Evolutionary conservation across 2,113 vertebrate genomes (phyloP).

Genomic region (Herpailurus yagouaroundi): DNA sequence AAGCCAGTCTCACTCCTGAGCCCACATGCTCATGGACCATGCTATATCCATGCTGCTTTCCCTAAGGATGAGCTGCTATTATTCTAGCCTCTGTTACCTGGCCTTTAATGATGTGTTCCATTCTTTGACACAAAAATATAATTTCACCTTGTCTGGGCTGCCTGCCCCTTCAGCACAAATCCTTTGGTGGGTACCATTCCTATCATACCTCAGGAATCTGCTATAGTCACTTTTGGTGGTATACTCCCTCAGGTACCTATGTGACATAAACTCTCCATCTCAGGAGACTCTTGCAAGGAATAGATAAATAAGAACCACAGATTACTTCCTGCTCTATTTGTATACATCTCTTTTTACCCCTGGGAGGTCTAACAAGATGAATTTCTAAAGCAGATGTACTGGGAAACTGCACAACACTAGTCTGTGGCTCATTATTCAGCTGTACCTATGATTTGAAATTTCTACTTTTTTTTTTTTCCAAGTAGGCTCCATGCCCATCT

Average conservation of each 20-base stretch:
- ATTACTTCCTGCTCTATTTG: neutral
- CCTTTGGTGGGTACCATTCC: neutral
- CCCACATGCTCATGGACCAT: neutral
- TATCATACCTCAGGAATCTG: neutral
- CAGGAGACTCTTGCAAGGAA: neutral
- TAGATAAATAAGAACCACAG: neutral
- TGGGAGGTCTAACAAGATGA: neutral
- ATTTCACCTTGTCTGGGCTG: neutral
- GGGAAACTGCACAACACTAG: neutral
- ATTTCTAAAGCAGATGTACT: neutral
- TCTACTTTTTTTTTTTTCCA: neutral
- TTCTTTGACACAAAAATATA: neutral
- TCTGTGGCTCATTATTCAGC: neutral
- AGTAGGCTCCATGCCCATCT: neutral
- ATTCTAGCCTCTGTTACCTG: neutral
- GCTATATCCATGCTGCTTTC: neutral
- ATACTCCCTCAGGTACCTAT: neutral
- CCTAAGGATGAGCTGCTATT: neutral
- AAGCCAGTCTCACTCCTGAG: neutral
- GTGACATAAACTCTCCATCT: neutral
- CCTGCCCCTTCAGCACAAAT: constrained; percentile 7
- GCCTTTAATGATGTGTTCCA: neutral
- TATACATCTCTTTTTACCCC: neutral
- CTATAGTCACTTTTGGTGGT: neutral
- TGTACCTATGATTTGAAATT: neutral